phyloP scores from a whole-genome alignment of 2,797 vertebrate genomes.

The Acipenser transmontanus region DNA sequence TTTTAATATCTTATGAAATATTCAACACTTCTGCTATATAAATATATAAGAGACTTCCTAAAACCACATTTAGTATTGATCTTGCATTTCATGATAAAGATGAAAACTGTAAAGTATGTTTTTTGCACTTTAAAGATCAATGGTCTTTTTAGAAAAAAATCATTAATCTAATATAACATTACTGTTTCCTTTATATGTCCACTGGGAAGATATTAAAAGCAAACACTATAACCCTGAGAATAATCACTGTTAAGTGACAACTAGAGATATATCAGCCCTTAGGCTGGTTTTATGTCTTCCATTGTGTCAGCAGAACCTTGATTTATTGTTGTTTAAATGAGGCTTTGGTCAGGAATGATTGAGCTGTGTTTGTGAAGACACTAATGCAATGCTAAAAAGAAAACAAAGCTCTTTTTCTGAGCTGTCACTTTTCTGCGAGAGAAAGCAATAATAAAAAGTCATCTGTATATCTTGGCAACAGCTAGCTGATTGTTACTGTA shows the following conservation, averaged over 20 bases:
- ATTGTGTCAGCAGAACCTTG: conserved; percentile 37
- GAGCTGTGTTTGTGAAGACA: conserved; percentile 43
- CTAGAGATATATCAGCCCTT: conserved; percentile 54
- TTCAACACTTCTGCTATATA: no score
- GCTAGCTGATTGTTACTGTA: background rate
- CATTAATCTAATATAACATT: conserved; percentile 43
- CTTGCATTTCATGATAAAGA: conserved; percentile 40
- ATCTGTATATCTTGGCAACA: conserved; percentile 5
- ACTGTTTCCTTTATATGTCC: conserved; percentile 45
- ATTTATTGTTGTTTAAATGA: conserved; percentile 46
- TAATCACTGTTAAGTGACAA: conserved; percentile 50
- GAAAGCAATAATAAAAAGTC: conserved; percentile 18
- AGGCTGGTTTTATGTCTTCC: conserved; percentile 53
- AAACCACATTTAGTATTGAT: conserved; percentile 25
- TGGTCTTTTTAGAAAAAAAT: conserved; percentile 19
- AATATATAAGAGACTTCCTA: no score
- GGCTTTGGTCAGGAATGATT: conserved; percentile 56
- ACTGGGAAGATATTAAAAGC: conserved; percentile 55
- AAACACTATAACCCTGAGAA: conserved; percentile 46
- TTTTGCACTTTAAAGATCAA: conserved; percentile 29
- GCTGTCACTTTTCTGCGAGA: conserved; percentile 29
- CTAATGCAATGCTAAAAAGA: conserved; percentile 32
- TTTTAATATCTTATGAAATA: no score
- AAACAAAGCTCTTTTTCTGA: conserved; percentile 19
- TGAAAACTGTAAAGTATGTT: conserved; percentile 26